Evolutionary conservation across 2,113 vertebrate genomes (phyloP).

Genomic region (Podarcis muralis): DNA sequence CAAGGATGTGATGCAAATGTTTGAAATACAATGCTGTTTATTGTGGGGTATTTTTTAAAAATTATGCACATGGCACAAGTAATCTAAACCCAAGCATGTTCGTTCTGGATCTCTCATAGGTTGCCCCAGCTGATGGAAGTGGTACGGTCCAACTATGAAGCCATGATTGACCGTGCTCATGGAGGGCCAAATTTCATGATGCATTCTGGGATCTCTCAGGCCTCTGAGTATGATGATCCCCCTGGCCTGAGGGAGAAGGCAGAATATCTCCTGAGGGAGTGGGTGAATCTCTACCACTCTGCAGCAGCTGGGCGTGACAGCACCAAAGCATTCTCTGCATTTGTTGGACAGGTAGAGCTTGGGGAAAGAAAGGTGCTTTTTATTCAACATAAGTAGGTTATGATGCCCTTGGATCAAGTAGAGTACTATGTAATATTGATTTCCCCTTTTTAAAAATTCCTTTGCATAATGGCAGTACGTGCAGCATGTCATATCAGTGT

Average conservation of each 20-base stretch:
- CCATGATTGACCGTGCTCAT: conserved; percentile 98
- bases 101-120: conserved; percentile 73
- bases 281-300: conserved; percentile 99
- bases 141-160: conserved; percentile 97
- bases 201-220: conserved; percentile 99
- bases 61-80: conserved; percentile 50
- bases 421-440: conserved; percentile 62
- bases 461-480: neutral
- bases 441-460: conserved; percentile 28
- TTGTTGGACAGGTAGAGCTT: conserved; percentile 97
- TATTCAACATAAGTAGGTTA: conserved; percentile 80
- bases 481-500: neutral
- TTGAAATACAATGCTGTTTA: neutral
- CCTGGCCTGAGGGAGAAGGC: conserved; percentile 97
- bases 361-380: conserved; percentile 87
- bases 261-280: conserved; percentile 96
- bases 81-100: conserved; percentile 55
- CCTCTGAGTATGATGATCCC: conserved; percentile 97
- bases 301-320: conserved; percentile 97
- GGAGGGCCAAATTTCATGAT: conserved; percentile 99
- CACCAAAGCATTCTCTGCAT: conserved; percentile 99
- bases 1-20: no score
- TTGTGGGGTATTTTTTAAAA: neutral
- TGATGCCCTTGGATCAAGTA: conserved; percentile 71
- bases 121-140: conserved; percentile 99